phyloP scores from a whole-genome alignment of 2,113 vertebrate genomes.

The Capra hircus region DNA sequence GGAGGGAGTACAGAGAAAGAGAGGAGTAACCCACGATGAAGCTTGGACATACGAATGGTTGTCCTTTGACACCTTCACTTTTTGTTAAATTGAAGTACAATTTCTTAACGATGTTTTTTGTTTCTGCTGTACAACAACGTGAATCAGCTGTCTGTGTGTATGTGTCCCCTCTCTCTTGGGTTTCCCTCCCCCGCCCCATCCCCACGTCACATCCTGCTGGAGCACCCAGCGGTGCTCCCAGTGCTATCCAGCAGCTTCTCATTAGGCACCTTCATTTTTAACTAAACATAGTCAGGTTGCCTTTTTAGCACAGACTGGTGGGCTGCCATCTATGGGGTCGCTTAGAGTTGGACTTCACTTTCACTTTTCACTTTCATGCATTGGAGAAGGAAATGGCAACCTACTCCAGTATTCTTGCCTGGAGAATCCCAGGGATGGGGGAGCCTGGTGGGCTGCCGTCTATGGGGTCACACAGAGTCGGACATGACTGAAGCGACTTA shows the following conservation, averaged over 20 bases:
- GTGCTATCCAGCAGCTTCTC: background rate
- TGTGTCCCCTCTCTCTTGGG: background rate
- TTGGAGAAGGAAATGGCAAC: too few species aligned
- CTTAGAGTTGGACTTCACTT: too few species aligned
- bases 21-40: background rate
- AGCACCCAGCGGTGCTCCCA: background rate
- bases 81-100: background rate
- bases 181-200: background rate
- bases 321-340: too few species aligned
- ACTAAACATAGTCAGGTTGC: background rate
- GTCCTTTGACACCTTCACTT: background rate
- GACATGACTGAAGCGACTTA: too few species aligned
- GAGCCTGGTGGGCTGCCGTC: too few species aligned
- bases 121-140: background rate
- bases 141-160: background rate
- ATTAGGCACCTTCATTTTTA: background rate
- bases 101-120: background rate
- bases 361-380: too few species aligned
- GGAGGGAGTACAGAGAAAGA: background rate
- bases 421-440: too few species aligned
- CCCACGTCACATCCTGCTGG: background rate
- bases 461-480: too few species aligned
- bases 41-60: background rate
- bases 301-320: background rate
- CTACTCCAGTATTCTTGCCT: too few species aligned